These are phyloP conservation scores for Sebastes matsubarae DNA, from an alignment of 2,797 vertebrate genomes.

Conservation along the genomic window DNA sequence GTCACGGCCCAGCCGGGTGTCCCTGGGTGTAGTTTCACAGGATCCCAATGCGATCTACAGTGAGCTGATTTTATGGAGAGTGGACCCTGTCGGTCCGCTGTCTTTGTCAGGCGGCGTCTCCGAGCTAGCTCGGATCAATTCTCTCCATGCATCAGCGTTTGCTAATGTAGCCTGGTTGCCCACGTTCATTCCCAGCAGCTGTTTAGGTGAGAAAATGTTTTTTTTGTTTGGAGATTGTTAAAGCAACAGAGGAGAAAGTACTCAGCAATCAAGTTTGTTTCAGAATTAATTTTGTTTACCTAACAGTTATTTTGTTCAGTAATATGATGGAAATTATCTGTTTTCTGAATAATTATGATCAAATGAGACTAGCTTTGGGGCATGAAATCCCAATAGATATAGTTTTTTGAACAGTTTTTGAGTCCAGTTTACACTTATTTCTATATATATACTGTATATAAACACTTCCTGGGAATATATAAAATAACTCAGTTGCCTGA, in stretches of 20 bases:
- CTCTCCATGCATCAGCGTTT: constrained; percentile 96
- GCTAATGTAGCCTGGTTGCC: constrained; percentile 98
- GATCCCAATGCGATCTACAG: constrained; percentile 94
- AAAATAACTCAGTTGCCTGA: not conserved
- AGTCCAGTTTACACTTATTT: not conserved
- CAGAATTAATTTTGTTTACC: not conserved
- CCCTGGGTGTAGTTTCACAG: constrained; percentile 81
- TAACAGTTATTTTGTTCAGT: constrained; percentile 5
- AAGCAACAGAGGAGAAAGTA: not conserved
- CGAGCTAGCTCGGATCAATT: constrained; percentile 97
- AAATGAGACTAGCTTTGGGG: not conserved
- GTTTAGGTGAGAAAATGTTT: constrained; percentile 88
- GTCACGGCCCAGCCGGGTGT: constrained; percentile 71
- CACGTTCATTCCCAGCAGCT: constrained; percentile 95
- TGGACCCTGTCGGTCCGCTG: constrained; percentile 95
- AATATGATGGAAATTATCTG: not conserved
- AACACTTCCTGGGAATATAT: not conserved
- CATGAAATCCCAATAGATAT: not conserved
- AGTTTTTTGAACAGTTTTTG: not conserved
- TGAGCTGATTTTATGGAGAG: constrained; percentile 98
- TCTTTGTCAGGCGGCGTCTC: constrained; percentile 97
- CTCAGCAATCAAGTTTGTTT: not conserved
- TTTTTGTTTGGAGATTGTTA: not conserved
- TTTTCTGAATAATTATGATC: constrained; percentile 3
- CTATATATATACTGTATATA: not conserved